Base-by-base conservation (phyloP, 2,888 invertebrate species). In the Euzophera pinguis region DNA sequence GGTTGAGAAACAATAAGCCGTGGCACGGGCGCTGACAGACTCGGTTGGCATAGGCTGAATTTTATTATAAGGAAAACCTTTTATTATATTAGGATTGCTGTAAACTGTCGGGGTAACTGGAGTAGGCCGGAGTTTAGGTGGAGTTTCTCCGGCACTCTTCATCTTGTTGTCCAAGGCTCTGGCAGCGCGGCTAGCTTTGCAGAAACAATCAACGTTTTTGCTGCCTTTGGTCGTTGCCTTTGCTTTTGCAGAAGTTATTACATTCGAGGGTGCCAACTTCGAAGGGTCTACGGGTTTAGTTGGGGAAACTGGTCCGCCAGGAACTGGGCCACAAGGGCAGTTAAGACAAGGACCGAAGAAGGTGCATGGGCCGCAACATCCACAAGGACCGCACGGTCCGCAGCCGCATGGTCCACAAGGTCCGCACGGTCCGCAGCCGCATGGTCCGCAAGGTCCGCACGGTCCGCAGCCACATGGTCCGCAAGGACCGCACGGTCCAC, bases 361-460 rank as follows among this genome's bases (percentile, higher is more conserved):
- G n/a, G n/a, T n/a, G 27, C 59, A 58, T 4, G 57, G 67, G 53
- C 42, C 53, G 17, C 56, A 59, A 0, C 54, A 63, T 1, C 53
- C 57, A 47, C 41, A 59, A 6, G 39, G 50, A 34, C 54, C 63
- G 27, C 67, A 65, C 0, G 66, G 61, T 0, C 58, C 59, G n/a
- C 60, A 60, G 8, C 22, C 51, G n/a, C 57, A 53, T 0, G 67
- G 63, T 0, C 61, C 60, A 14, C 63, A 66, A 0, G 59, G 55
- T 0, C 58, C 55, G 37, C 60, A 59, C 0, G 60, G 54, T 0
- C 52, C 57, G 12, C 60, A 60, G 1, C 55, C 59, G 12, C 57
- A 61, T 12, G 55, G 54, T 0, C 62, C 55, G 5, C 60, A 61
- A 7, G 55, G 55, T 6, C 58, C 59, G 22, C 54, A 58, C n/a